Percentiles rank a stretch among this genome's conserved stretches.
phyloP scores from a whole-genome alignment of 2,797 vertebrate genomes.

The Acanthiza pusilla region DNA sequence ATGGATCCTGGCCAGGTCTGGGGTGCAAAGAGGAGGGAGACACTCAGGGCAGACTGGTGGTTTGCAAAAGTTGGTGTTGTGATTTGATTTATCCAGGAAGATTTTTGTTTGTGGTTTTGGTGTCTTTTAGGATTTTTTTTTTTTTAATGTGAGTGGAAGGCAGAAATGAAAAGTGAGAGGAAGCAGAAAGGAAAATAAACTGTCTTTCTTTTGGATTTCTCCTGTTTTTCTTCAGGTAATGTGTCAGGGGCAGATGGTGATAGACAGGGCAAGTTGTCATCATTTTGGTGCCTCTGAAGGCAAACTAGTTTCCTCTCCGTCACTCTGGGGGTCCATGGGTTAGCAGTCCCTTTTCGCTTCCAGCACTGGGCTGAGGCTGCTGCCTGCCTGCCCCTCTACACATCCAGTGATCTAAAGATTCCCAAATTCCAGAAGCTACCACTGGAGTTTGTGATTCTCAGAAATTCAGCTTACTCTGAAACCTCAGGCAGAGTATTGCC shows the following conservation, averaged over 20 bases:
- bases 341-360: not conserved
- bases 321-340: fast-evolving
- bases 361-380: not conserved
- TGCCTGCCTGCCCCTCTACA: not conserved
- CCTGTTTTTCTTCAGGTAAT: not conserved
- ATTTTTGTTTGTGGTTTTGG: not conserved
- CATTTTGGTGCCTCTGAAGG: not conserved
- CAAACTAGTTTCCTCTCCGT: not conserved
- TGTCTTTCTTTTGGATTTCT: not conserved
- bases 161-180: not conserved
- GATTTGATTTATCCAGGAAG: not conserved
- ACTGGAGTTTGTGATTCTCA: not conserved
- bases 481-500: not conserved
- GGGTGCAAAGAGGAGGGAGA: not conserved
- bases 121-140: not conserved
- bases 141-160: not conserved
- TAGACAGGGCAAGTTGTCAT: not conserved
- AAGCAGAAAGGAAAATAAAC: not conserved
- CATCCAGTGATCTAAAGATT: not conserved
- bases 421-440: not conserved
- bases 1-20: not conserved
- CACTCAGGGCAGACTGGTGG: not conserved
- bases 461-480: not conserved
- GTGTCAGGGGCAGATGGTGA: not conserved
- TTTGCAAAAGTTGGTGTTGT: not conserved